Evolutionary conservation across 2,113 vertebrate species (phyloP).

Genomic region (Coracopsis vasa): DNA sequence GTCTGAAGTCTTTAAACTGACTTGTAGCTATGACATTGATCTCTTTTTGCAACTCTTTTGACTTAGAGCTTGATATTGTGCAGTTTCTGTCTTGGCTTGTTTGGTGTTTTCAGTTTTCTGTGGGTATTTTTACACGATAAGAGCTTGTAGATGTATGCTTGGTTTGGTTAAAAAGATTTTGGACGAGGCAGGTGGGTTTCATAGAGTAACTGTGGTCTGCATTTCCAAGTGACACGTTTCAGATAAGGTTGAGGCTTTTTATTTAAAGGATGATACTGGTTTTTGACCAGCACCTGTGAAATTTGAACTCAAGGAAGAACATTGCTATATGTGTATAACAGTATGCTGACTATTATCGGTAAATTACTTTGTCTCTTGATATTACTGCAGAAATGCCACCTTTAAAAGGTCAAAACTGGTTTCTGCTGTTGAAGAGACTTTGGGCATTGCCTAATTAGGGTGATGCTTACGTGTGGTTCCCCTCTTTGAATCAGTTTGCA

Average conservation of each 20-base stretch:
- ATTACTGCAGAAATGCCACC: neutral
- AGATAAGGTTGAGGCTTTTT: neutral
- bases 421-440: neutral
- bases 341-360: neutral
- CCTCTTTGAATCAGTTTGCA: neutral
- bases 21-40: neutral
- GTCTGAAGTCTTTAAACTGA: neutral
- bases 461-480: neutral
- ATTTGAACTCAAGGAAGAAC: neutral
- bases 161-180: constrained; percentile 12
- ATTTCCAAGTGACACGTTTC: neutral
- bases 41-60: neutral
- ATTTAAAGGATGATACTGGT: neutral
- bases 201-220: neutral
- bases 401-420: neutral
- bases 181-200: neutral
- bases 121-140: neutral
- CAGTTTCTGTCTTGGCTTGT: neutral
- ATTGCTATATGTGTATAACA: neutral
- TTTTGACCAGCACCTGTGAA: neutral
- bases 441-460: neutral
- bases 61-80: neutral
- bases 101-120: neutral
- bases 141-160: neutral
- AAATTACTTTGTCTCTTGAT: neutral